Conservation (phyloP, 2,888 invertebrate species). For the Cosmorhoe ocellata region DNA sequence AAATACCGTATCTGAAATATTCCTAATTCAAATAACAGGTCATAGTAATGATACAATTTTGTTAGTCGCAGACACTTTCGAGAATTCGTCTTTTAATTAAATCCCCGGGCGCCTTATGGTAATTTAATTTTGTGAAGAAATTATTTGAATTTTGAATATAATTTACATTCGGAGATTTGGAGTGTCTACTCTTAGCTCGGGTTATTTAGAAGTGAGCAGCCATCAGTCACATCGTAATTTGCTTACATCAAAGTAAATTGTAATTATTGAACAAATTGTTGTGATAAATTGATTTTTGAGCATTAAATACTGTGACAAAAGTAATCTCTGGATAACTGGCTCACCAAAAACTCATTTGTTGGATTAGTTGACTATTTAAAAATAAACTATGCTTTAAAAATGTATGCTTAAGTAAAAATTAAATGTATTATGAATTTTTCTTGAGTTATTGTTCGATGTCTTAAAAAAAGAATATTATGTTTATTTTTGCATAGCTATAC, state of each 20-base stretch:
- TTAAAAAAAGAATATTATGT: too few relatives aligned
- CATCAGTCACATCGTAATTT: too few relatives aligned
- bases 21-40: constrained; percentile 58
- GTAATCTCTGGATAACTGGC: too few relatives aligned
- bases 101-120: constrained; percentile 28
- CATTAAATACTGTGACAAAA: too few relatives aligned
- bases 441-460: neutral
- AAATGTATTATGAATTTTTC: neutral
- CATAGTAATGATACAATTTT: constrained; percentile 40
- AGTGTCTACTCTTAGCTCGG: neutral
- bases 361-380: too few relatives aligned
- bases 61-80: constrained; percentile 25
- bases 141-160: constrained; percentile 31
- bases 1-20: constrained; percentile 56
- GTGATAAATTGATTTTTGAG: too few relatives aligned
- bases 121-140: constrained; percentile 33
- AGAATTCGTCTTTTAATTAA: constrained; percentile 32
- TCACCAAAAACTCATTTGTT: too few relatives aligned
- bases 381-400: too few relatives aligned
- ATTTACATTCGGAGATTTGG: constrained; percentile 24
- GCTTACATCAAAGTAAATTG: too few relatives aligned
- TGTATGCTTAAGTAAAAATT: too few relatives aligned
- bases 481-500: too few relatives aligned
- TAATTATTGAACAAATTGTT: too few relatives aligned
- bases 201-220: constrained; percentile 7